These are phyloP conservation scores for Cyrtodaria siliqua DNA, from an alignment of 2,888 invertebrate species.

Conservation along the genomic window DNA sequence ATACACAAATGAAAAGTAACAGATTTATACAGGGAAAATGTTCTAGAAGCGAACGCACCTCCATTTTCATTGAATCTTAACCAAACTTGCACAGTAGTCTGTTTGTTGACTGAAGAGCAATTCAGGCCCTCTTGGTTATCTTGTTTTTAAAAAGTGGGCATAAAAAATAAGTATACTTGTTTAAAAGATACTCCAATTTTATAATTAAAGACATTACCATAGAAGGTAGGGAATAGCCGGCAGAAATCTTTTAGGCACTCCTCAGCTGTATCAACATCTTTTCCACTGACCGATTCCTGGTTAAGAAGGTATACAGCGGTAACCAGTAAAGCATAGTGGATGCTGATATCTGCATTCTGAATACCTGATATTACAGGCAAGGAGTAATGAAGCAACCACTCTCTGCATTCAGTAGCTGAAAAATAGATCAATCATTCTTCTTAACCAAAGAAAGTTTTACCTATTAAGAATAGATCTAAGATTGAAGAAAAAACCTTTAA, in stretches of 20 bases:
- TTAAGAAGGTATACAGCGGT: slow-evolving; percentile 25
- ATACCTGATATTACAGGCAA: slow-evolving; percentile 28
- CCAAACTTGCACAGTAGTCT: too few relatives aligned
- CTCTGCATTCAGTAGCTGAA: slow-evolving; percentile 40
- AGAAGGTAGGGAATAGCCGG: slow-evolving; percentile 9
- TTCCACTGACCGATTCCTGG: slow-evolving; percentile 9
- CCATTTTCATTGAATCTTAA: too few relatives aligned
- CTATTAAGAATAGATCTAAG: too few relatives aligned
- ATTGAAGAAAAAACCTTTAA: too few relatives aligned
- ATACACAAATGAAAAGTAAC: too few relatives aligned
- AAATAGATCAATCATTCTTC: background rate
- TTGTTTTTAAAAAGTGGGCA: too few relatives aligned
- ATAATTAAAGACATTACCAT: slow-evolving; percentile 18
- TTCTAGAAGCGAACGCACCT: too few relatives aligned
- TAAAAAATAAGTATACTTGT: background rate
- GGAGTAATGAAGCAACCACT: slow-evolving; percentile 41
- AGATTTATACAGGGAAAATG: too few relatives aligned
- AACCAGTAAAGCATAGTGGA: slow-evolving; percentile 34
- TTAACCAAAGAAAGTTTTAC: too few relatives aligned
- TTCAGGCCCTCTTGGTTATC: too few relatives aligned
- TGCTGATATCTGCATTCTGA: background rate
- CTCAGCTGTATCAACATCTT: slow-evolving; percentile 15
- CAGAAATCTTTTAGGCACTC: slow-evolving; percentile 20
- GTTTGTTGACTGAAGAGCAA: too few relatives aligned
- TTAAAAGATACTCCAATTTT: slow-evolving; percentile 2